Percentiles rank a stretch among this genome's conserved stretches.
Conservation (phyloP, 2,797 vertebrate genomes). For the Distichodus sexfasciatus region DNA sequence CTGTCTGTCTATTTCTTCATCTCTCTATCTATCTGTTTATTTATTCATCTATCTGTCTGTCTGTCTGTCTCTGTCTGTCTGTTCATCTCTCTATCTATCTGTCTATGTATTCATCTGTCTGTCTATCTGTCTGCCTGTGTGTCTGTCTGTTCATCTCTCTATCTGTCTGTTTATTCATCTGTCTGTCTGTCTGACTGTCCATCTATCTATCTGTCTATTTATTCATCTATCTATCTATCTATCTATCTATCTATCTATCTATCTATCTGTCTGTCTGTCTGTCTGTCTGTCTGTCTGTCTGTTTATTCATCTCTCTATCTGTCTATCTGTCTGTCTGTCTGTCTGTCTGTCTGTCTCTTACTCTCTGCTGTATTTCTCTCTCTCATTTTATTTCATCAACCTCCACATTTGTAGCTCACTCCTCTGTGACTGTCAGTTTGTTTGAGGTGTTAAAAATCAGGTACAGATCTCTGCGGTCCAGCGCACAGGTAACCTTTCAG, state of each 20-base stretch:
- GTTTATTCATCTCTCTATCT: background rate
- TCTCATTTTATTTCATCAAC: constrained; percentile 1
- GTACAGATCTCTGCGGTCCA: constrained; percentile 34
- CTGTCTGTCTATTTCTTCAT: too few species aligned
- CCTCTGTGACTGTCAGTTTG: background rate
- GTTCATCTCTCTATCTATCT: background rate
- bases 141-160: too few species aligned
- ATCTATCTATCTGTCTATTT: background rate
- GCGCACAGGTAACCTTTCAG: constrained; percentile 33
- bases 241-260: background rate
- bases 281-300: background rate
- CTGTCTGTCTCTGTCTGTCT: background rate
- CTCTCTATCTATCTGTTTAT: too few species aligned
- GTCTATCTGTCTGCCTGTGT: too few species aligned
- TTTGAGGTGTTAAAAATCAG: constrained; percentile 3
- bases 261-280: background rate
- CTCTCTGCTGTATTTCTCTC: background rate
- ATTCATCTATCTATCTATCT: background rate
- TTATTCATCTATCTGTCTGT: too few species aligned
- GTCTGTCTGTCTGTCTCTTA: background rate
- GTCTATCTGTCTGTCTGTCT: background rate
- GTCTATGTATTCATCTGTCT: too few species aligned
- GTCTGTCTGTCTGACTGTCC: background rate
- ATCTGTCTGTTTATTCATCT: too few species aligned
- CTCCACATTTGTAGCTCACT: background rate